Conservation (phyloP, 2,797 vertebrate genomes). For the Amblyopsis hoosieri region DNA sequence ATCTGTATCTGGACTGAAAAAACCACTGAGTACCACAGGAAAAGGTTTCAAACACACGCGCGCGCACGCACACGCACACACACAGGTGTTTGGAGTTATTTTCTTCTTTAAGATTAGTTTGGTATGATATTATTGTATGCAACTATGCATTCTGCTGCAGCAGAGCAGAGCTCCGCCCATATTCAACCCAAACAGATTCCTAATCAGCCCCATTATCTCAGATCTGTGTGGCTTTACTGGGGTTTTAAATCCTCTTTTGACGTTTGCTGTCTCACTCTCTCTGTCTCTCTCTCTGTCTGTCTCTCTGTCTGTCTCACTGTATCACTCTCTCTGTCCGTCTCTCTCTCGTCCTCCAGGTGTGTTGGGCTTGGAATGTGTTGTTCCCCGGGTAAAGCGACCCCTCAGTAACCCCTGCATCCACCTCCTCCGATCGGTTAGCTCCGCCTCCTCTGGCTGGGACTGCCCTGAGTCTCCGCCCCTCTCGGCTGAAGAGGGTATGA, state of each 20-base stretch:
- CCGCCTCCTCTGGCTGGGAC: slow-evolving; percentile 77
- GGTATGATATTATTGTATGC: too few species aligned
- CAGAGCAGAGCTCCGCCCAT: background rate
- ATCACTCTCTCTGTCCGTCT: slow-evolving; percentile 18
- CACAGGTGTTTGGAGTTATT: too few species aligned
- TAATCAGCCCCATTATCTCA: too few species aligned
- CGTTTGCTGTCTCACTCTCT: slow-evolving; percentile 15
- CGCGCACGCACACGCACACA: too few species aligned
- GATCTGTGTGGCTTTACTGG: too few species aligned
- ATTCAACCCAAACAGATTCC: too few species aligned
- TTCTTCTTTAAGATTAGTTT: too few species aligned
- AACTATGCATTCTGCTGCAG: background rate
- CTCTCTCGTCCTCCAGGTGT: slow-evolving; percentile 63
- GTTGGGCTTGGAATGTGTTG: slow-evolving; percentile 65
- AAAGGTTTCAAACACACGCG: background rate
- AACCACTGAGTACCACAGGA: background rate
- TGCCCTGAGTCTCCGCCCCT: slow-evolving; percentile 78
- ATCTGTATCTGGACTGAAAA: too few species aligned
- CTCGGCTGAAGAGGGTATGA: slow-evolving; percentile 71
- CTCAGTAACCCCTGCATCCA: slow-evolving; percentile 77
- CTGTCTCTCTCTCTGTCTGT: slow-evolving; percentile 16
- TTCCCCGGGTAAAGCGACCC: slow-evolving; percentile 66
- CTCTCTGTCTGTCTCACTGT: slow-evolving; percentile 15
- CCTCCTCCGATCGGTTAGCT: slow-evolving; percentile 72
- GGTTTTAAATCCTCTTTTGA: slow-evolving; percentile 13